Evolutionary conservation across 2,888 invertebrate genomes (phyloP).

Genomic region (Ganaspis brasiliensis): DNA sequence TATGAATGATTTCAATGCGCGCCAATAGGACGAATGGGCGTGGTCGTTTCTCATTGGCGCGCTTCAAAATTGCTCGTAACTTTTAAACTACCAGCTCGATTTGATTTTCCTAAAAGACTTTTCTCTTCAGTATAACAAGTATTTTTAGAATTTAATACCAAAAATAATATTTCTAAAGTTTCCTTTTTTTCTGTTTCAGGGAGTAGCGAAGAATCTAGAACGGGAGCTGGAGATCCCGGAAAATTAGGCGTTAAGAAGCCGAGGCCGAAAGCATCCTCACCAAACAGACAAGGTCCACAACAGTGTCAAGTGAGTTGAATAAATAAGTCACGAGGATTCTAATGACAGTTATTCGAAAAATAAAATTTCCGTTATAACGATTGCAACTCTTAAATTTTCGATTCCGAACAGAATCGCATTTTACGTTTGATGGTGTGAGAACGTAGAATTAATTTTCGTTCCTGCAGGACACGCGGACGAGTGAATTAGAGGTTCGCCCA

Average conservation of each 20-base stretch:
- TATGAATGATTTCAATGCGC: no score
- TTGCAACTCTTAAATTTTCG: background rate
- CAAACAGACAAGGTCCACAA: conserved; percentile 94
- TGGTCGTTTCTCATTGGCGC: no score
- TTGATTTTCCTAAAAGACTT: no score
- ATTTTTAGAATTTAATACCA: no score
- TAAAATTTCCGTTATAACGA: background rate
- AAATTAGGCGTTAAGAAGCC: conserved; percentile 86
- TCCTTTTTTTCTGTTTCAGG: conserved; percentile 75
- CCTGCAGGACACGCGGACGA: conserved; percentile 51
- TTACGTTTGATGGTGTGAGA: conserved; percentile 32
- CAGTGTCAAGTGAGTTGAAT: conserved; percentile 90
- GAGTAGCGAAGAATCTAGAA: conserved; percentile 82
- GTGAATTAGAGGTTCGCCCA: conserved; percentile 63
- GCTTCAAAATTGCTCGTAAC: no score
- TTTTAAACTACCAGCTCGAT: no score
- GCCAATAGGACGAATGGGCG: no score
- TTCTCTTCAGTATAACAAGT: no score
- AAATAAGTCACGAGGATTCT: no score
- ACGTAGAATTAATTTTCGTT: conserved; percentile 54
- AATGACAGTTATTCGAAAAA: no score
- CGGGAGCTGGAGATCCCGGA: conserved; percentile 81
- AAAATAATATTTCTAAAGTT: background rate
- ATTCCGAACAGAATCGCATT: background rate
- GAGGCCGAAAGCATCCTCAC: conserved; percentile 93